phyloP scores from a whole-genome alignment of 2,888 invertebrate species.

The Drosophila neonasuta region DNA sequence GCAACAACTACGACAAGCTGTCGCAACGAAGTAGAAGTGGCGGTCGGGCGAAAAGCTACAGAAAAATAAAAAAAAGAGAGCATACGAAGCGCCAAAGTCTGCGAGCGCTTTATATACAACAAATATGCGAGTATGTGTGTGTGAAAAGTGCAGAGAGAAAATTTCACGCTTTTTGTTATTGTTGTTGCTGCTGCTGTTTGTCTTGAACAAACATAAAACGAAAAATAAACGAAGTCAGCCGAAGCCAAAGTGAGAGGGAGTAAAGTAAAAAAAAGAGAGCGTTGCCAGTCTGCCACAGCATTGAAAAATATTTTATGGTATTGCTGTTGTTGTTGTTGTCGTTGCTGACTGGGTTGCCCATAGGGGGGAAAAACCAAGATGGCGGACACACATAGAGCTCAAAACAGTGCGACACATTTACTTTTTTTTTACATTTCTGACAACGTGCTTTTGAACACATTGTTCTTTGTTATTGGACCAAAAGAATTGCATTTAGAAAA shows the following conservation, averaged over 20 bases:
- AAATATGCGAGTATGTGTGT: slow-evolving; percentile 18
- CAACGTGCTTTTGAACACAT: slow-evolving; percentile 43
- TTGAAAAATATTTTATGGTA: slow-evolving; percentile 63
- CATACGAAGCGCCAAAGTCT: slow-evolving; percentile 55
- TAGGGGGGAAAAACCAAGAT: slow-evolving; percentile 73
- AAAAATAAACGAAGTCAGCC: slow-evolving; percentile 65
- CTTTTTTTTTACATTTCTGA: slow-evolving; percentile 33
- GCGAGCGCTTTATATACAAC: slow-evolving; percentile 9
- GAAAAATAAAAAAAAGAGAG: slow-evolving; percentile 21
- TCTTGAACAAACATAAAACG: slow-evolving; percentile 74
- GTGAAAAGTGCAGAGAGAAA: slow-evolving; percentile 73
- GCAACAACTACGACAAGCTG: slow-evolving; percentile 2
- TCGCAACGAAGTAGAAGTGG: slow-evolving; percentile 63
- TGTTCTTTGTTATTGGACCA: background rate
- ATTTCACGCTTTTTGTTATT: slow-evolving; percentile 58
- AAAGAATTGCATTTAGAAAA: slow-evolving; percentile 25
- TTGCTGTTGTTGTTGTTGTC: slow-evolving; percentile 43
- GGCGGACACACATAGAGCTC: slow-evolving; percentile 64
- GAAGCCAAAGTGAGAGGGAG: slow-evolving; percentile 65
- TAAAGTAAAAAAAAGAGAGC: slow-evolving; percentile 50
- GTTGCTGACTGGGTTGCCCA: slow-evolving; percentile 60
- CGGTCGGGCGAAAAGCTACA: slow-evolving; percentile 49
- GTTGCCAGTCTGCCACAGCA: slow-evolving; percentile 54
- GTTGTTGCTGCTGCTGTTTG: slow-evolving; percentile 8
- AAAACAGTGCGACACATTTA: slow-evolving; percentile 61